Evolutionary conservation across 2,888 invertebrate genomes (phyloP).

Genomic region (Latrodectus hesperus): DNA sequence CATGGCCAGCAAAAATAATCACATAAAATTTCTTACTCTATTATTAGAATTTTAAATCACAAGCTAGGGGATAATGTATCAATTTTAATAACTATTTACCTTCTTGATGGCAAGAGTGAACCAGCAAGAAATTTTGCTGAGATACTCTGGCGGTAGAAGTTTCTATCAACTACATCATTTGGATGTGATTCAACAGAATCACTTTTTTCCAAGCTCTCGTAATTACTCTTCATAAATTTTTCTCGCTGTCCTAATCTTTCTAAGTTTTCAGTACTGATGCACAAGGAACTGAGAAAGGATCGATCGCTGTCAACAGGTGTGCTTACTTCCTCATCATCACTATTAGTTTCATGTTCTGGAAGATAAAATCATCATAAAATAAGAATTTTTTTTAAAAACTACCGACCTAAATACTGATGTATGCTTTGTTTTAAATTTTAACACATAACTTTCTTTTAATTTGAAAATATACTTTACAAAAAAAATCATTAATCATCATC

Average conservation of each 20-base stretch:
- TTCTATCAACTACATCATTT: constrained; percentile 70
- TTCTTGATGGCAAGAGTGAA: constrained; percentile 55
- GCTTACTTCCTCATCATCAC: constrained; percentile 81
- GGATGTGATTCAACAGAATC: constrained; percentile 70
- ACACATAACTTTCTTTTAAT: too few relatives aligned
- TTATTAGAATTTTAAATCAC: neutral
- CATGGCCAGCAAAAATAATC: neutral
- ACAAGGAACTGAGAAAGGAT: constrained; percentile 75
- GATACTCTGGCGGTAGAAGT: constrained; percentile 71
- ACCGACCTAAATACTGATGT: too few relatives aligned
- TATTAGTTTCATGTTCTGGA: constrained; percentile 70
- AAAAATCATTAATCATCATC: too few relatives aligned
- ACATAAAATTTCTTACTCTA: neutral
- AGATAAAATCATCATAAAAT: constrained; percentile 1
- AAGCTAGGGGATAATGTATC: neutral
- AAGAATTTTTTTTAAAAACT: too few relatives aligned
- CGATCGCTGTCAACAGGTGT: constrained; percentile 88
- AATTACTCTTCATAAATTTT: constrained; percentile 76
- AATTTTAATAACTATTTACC: neutral
- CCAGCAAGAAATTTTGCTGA: constrained; percentile 72
- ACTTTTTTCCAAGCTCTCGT: constrained; percentile 81
- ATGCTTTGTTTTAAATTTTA: too few relatives aligned
- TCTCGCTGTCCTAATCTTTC: constrained; percentile 76
- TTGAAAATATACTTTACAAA: too few relatives aligned
- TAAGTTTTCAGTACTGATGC: constrained; percentile 75